phyloP scores from a whole-genome alignment of 2,113 vertebrate species.

The Cyanoramphus novaezelandiae region DNA sequence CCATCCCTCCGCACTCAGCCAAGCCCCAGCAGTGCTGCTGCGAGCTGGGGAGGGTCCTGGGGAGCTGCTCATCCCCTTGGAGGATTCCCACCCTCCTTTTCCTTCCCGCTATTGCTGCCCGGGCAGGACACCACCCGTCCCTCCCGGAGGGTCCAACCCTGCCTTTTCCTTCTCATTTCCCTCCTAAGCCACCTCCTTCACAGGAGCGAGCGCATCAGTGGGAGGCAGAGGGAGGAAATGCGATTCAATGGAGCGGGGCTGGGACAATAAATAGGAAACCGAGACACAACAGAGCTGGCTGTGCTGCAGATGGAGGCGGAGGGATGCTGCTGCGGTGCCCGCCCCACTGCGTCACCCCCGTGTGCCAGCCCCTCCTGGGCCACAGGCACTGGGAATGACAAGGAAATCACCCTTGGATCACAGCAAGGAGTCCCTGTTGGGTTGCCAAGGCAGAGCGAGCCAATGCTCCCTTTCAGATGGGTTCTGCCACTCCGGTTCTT shows the following conservation, averaged over 20 bases:
- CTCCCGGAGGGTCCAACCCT: neutral
- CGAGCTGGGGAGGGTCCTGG: neutral
- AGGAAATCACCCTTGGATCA: neutral
- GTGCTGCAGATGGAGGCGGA: neutral
- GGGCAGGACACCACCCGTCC: neutral
- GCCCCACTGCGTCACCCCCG: neutral
- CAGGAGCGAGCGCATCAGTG: accelerated
- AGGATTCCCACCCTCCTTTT: constrained; percentile 26
- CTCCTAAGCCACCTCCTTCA: neutral
- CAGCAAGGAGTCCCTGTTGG: too few species aligned
- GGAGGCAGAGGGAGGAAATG: neutral
- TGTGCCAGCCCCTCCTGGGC: neutral
- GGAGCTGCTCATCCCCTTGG: neutral
- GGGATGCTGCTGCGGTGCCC: neutral
- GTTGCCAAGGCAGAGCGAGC: neutral
- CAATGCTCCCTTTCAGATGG: accelerated
- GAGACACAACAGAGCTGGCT: neutral
- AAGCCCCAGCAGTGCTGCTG: neutral
- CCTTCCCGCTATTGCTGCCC: constrained; percentile 42
- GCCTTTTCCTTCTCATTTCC: neutral
- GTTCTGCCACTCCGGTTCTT: neutral
- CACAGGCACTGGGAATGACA: neutral
- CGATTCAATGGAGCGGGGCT: neutral
- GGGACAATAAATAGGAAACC: neutral
- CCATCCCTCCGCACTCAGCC: accelerated